A percentile compares a stretch with the other conserved stretches of the same genome.
Evolutionary conservation across 2,797 vertebrate genomes (phyloP).

Genomic region (Sebastes hopkinsi): DNA sequence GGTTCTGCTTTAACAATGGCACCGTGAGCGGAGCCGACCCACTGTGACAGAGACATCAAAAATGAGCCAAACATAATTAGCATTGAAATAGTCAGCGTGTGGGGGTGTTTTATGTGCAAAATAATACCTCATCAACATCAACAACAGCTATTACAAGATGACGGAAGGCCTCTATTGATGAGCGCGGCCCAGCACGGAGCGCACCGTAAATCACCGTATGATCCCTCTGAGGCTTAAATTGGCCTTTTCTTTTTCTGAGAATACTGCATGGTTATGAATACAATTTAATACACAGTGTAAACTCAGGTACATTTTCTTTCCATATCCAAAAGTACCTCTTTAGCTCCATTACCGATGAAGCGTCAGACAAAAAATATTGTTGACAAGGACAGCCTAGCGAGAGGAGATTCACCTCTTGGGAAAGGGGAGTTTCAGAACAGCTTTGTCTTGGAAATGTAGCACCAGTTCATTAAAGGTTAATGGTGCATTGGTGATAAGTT

Average conservation of each 20-base stretch:
- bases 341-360: conserved; percentile 5
- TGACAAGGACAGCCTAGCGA: conserved; percentile 27
- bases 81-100: conserved; percentile 67
- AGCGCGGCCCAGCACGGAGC: conserved; percentile 25
- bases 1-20: conserved; percentile 5
- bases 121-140: conserved; percentile 67
- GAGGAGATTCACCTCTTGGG: conserved; percentile 30
- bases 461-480: conserved; percentile 71
- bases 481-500: conserved; percentile 65
- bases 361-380: conserved; percentile 21
- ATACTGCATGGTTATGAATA: conserved; percentile 1
- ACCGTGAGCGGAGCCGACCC: conserved; percentile 12
- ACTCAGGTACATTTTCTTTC: not conserved
- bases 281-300: conserved; percentile 8
- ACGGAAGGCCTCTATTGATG: conserved; percentile 50
- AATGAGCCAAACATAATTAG: conserved; percentile 62
- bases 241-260: not conserved
- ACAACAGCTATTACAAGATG: conserved; percentile 49
- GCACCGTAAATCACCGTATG: conserved; percentile 37
- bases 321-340: conserved; percentile 5
- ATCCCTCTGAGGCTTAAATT: conserved; percentile 40
- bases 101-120: conserved; percentile 64
- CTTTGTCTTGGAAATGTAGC: conserved; percentile 61
- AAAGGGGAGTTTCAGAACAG: conserved; percentile 50
- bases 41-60: conserved; percentile 57